Base-by-base conservation (phyloP, 1,140 invertebrate species). In the Plodia interpunctella region DNA sequence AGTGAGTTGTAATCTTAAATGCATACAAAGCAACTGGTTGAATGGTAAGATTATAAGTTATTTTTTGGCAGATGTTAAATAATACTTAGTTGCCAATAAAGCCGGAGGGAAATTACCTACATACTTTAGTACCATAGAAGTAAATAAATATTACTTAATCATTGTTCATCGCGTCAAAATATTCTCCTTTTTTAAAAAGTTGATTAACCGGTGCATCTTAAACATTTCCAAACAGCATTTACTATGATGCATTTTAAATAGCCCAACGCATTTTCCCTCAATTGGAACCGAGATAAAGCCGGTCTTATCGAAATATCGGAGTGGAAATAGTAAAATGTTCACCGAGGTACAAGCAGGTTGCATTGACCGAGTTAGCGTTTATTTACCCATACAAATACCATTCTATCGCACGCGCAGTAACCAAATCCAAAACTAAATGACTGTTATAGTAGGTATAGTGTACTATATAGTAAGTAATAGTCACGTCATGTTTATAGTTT, bases 321-420 rank as follows among this genome's bases (percentile, higher is more conserved):
- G 15, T 44, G 8, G n/a, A n/a, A n/a, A n/a, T n/a, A n/a, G n/a
- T n/a, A n/a, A n/a, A 44, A 44, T 44, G 38, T 44, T 44, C 38
- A 44, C 0, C 2, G 38, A 44, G 38, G 38, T 44, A 44, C 1
- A n/a, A 44, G 38, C 38, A 44, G 38, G 38, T 44, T 44, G 38
- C 38, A 44, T 15, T 44, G 38, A 44, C 38, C 38, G 38, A 44
- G 5, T 44, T 44, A 44, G 38, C 38, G 38, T 44, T 44, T 44
- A 44, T 44, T 44, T 44, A 44, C 38, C 38, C 38, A 44, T 44
- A 44, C 13, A 44, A 28, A 28, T 28, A 32, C 30, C 30, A 32
- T 11, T 32, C 38, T 44, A 44, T 44, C 38, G 38, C 38, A 2
- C 38, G 10, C n/a, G 15, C 5, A 44, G 38, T 44, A 5, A n/a